Base-by-base conservation (phyloP, 1,140 invertebrate genomes). In the Teleogryllus occipitalis region DNA sequence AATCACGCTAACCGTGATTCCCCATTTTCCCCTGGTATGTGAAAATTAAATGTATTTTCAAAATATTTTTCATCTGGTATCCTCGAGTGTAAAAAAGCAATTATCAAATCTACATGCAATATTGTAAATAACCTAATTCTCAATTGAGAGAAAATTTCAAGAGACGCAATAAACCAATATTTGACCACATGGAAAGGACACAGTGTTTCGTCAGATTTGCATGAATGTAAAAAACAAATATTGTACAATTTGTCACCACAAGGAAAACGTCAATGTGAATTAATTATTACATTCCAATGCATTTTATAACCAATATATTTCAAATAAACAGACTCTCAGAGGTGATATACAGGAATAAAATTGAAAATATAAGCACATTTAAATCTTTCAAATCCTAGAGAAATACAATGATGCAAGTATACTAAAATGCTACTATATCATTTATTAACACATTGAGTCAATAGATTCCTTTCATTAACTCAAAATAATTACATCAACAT, bases 391-490 rank as follows among this genome's bases (percentile, higher is more conserved):
- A 65, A 10, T 65, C 7, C 54, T 65, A 65, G 0, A 65, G 54
- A 65, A 65, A 65, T 65, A 65, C 54, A 65, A 65, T 65, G 54
- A 65, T 65, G 54, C 54, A 65, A 65, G 54, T 65, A 65, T 65
- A 65, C 54, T 65, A 65, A 65, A 65, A 65, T 14, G 54, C 54
- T 14, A 14, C 54, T 39, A 5, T 65, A 65, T 65, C 54, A 65
- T 14, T 65, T 10, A 18, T 65, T 14, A 18, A 65, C 54, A 65
- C 18, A 14, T 65, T 65, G 18, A 10, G 18, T 14, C 54, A 65
- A 65, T 14, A 10, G 2, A 65, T 10, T 65, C 54, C 2, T 14
- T 14, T 14, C 54, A 65, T 65, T 65, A 18, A 65, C 54, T 65
- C 1, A 39, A 65, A 65, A 18, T 65, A 10, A 65, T 14, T 65